Percentiles rank a stretch among this genome's conserved stretches.
phyloP scores from a whole-genome alignment of 2,888 invertebrate genomes.

The Gandaritis pyraliata region DNA sequence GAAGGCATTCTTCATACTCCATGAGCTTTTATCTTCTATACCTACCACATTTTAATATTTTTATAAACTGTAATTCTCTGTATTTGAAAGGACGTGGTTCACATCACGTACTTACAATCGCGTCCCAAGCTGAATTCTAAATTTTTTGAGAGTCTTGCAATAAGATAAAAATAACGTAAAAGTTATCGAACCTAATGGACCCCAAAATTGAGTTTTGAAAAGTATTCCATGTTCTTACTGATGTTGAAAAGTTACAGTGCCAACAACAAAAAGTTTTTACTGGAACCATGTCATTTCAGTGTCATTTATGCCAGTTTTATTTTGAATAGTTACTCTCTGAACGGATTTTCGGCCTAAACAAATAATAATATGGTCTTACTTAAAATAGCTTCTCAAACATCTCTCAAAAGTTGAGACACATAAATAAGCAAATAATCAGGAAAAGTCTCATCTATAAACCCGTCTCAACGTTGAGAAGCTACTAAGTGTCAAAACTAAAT shows the following conservation, averaged over 20 bases:
- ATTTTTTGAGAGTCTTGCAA: constrained; percentile 42
- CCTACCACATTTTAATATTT: background rate
- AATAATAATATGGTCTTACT: no score
- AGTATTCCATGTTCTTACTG: constrained; percentile 40
- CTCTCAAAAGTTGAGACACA: no score
- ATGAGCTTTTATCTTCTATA: background rate
- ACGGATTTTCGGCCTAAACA: no score
- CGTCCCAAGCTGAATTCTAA: constrained; percentile 31
- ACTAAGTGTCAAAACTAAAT: no score
- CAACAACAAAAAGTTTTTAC: constrained; percentile 5
- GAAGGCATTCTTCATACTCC: no score
- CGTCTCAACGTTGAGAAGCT: no score
- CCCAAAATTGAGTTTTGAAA: constrained; percentile 48
- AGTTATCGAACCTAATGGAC: constrained; percentile 43
- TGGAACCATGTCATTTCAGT: no score
- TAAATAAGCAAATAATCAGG: no score
- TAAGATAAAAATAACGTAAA: constrained; percentile 41
- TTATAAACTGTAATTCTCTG: background rate
- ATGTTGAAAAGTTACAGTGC: constrained; percentile 32
- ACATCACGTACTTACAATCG: constrained; percentile 28
- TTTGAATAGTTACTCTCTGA: no score
- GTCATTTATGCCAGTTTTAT: no score
- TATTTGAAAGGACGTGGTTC: constrained; percentile 16
- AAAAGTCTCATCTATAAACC: no score
- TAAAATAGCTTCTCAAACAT: no score